A percentile compares a stretch with the other conserved stretches of the same genome.
Evolutionary conservation across 2,888 invertebrate species (phyloP).

Genomic region (Rhabditoides inermis): DNA sequence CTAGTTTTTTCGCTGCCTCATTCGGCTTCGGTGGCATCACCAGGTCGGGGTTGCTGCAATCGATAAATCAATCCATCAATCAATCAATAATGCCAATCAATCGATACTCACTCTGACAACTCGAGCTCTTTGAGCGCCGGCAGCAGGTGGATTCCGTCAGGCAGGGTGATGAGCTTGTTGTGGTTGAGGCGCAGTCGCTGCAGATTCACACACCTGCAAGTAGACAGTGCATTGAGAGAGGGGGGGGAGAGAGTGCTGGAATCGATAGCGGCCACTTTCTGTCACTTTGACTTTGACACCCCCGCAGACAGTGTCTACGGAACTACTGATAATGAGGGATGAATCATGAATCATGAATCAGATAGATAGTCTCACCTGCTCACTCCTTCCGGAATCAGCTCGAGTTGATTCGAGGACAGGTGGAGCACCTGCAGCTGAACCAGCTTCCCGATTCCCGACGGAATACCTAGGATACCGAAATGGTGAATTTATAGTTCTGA

Average conservation of each 20-base stretch:
- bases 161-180: slow-evolving; percentile 86
- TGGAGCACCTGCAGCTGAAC: slow-evolving; percentile 86
- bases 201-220: slow-evolving; percentile 48
- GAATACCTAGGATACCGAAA: slow-evolving; percentile 79
- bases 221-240: not conserved
- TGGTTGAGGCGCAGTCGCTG: slow-evolving; percentile 77
- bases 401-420: slow-evolving; percentile 85
- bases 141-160: slow-evolving; percentile 89
- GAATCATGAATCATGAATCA: not conserved
- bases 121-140: slow-evolving; percentile 74
- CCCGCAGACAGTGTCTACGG: no score
- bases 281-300: no score
- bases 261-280: no score
- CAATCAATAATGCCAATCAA: not conserved
- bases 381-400: slow-evolving; percentile 96
- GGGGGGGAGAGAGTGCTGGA: not conserved
- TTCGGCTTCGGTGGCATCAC: slow-evolving; percentile 94
- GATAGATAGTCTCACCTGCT: slow-evolving; percentile 56
- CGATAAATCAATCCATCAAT: not conserved
- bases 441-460: slow-evolving; percentile 91
- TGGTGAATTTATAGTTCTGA: not conserved
- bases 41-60: slow-evolving; percentile 69
- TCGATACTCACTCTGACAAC: slow-evolving; percentile 35
- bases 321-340: no score
- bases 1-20: slow-evolving; percentile 61